A percentile compares a stretch with the other conserved stretches of the same genome.
Evolutionary conservation across 2,113 vertebrate genomes (phyloP).

Genomic region (Melospiza melodia): DNA sequence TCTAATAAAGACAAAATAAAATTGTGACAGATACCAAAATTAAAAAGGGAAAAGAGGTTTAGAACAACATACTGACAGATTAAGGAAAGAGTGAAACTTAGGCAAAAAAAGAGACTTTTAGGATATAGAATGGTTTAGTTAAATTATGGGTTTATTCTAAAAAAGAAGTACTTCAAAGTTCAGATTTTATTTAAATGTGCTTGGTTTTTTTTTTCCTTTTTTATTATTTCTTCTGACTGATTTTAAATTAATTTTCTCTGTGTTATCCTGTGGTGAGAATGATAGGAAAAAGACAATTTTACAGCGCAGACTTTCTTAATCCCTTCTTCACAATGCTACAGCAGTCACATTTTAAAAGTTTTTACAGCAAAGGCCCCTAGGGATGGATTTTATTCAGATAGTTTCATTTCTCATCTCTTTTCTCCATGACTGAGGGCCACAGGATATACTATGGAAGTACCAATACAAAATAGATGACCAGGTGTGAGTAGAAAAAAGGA

Average conservation of each 20-base stretch:
- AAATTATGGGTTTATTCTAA: neutral
- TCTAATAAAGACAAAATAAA: neutral
- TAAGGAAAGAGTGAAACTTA: neutral
- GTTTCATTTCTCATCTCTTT: neutral
- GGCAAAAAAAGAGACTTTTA: neutral
- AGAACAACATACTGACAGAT: neutral
- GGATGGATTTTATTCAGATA: neutral
- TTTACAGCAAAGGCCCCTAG: neutral
- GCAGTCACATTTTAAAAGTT: neutral
- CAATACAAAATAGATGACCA: neutral
- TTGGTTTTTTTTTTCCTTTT: rapidly evolving
- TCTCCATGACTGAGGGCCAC: neutral
- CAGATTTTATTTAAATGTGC: neutral
- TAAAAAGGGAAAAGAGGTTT: neutral
- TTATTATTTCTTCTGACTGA: neutral
- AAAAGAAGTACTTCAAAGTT: neutral
- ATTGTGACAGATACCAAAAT: neutral
- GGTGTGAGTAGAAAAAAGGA: neutral
- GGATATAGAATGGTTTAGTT: neutral
- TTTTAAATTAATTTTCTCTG: neutral
- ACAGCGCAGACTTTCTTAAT: neutral
- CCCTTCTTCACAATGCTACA: neutral
- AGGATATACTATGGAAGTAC: neutral
- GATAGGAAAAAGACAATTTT: neutral
- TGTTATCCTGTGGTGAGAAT: neutral